Evolutionary conservation across 2,797 vertebrate species (phyloP), one percentile per base, ranked within the genome.

Genomic region (Ctenopoma multispine): DNA sequence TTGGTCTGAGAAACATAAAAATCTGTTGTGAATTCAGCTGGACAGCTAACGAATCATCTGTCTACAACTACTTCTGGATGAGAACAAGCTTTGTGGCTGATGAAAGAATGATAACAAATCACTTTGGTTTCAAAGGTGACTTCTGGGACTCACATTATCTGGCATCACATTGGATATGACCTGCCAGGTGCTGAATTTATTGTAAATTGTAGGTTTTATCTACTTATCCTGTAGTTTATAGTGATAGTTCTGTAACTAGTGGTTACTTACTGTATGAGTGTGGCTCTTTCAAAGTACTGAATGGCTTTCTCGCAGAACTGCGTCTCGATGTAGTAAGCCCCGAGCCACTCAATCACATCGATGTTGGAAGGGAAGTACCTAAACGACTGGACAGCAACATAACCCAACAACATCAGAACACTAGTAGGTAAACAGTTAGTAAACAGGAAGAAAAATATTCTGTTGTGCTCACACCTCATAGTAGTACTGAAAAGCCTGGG

Each of bases 241-340:
- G 31, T 9, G 31, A 34, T 34, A 34, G 8, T 14, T 40, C 11
- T n/a, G 1, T 21, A 5, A 34, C 20, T 4, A n/a, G 4, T 15
- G 4, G 14, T 59, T 75, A 96, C 98, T 96, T 94, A 99, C 98
- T 97, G 97, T 89, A 99, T 97, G 59, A 99, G 96, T 7, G 95
- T 95, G 74, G 98, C 98, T 94, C 98, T 96, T 87, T 99, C 97
- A 91, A 99, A 99, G 90, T 97, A 99, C 79, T 96, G 96, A 89
- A 98, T 96, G 81, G 98, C 98, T 92, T 99, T 99, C 92, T 99
- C 98, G 92, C 95, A 99, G 91, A 99, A 98, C 84, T 98, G 97
- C 1, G 95, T 97, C 82, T 99, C 96, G 63, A 99, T 96, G 90
- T 97, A 98, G 82, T 99, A 98, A 0, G 95, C 96, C 66, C 97